Conservation (phyloP, 2,888 invertebrate species). For the Morpho achilles region DNA sequence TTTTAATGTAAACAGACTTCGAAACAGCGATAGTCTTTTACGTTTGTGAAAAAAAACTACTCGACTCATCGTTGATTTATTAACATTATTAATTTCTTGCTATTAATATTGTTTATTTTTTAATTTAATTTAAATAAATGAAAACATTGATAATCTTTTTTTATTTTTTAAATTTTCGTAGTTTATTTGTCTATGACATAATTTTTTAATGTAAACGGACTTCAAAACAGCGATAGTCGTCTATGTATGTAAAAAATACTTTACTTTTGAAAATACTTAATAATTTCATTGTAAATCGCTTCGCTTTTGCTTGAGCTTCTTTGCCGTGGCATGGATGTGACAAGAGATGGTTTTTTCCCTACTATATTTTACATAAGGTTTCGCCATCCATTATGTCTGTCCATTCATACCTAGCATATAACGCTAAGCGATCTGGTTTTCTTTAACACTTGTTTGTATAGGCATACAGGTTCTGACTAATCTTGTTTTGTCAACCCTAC, state of each 20-base stretch:
- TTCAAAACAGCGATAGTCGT: conserved; percentile 30
- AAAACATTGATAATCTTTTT: too few relatives aligned
- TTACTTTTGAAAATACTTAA: conserved; percentile 20
- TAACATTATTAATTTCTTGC: too few relatives aligned
- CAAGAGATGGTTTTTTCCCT: conserved; percentile 16
- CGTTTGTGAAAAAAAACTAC: too few relatives aligned
- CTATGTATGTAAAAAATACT: conserved; percentile 5
- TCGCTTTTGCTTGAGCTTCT: conserved; percentile 74
- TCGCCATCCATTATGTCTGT: conserved; percentile 8
- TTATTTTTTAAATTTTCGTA: too few relatives aligned
- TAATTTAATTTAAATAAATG: too few relatives aligned
- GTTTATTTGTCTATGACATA: neutral
- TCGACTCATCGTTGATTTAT: too few relatives aligned
- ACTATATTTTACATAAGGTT: neutral
- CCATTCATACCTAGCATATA: conserved; percentile 51
- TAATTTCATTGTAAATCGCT: conserved; percentile 51
- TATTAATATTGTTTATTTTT: too few relatives aligned
- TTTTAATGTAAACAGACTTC: conserved; percentile 9
- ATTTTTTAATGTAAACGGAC: conserved; percentile 17
- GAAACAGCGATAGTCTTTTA: too few relatives aligned
- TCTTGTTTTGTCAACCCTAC: conserved; percentile 33
- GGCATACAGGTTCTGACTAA: conserved; percentile 64
- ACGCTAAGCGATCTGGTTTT: conserved; percentile 66
- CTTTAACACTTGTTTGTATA: conserved; percentile 78
- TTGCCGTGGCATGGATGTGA: conserved; percentile 59